Conservation (phyloP, 1,140 invertebrate genomes). For the Drosophila prosaltans region DNA sequence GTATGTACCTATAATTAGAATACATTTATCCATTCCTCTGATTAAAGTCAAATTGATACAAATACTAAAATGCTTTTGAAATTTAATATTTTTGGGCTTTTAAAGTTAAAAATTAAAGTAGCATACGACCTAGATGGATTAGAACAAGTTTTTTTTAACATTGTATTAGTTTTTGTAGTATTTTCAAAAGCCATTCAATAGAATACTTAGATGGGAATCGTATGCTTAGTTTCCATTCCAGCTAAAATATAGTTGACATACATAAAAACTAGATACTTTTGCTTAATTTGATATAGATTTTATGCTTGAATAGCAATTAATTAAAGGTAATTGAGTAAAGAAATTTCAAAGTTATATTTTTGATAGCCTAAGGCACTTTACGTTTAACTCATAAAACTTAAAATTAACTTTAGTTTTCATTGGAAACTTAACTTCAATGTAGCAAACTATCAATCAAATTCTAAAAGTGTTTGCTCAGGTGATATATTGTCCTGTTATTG, state of each 20-base stretch:
- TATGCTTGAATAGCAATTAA: too few relatives aligned
- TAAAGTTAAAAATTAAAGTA: too few relatives aligned
- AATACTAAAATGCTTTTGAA: too few relatives aligned
- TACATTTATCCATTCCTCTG: neutral
- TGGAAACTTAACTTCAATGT: neutral
- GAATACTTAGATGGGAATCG: too few relatives aligned
- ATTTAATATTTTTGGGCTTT: too few relatives aligned
- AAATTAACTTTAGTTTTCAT: neutral
- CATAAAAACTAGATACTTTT: neutral
- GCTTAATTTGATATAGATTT: too few relatives aligned
- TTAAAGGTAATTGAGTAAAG: too few relatives aligned
- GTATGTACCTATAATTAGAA: neutral
- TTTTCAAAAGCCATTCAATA: too few relatives aligned
- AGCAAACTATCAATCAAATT: constrained; percentile 5
- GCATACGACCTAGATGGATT: too few relatives aligned
- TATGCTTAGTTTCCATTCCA: neutral
- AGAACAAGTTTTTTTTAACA: too few relatives aligned
- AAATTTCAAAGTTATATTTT: neutral
- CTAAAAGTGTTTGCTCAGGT: constrained; percentile 52
- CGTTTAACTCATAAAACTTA: neutral
- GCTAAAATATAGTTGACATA: neutral
- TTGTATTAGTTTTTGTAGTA: too few relatives aligned
- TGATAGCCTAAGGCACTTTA: neutral
- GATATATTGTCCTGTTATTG: constrained; percentile 34
- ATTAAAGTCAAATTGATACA: too few relatives aligned